Evolutionary conservation across 2,888 invertebrate genomes (phyloP).

Genomic region (Cylloceria caligata): DNA sequence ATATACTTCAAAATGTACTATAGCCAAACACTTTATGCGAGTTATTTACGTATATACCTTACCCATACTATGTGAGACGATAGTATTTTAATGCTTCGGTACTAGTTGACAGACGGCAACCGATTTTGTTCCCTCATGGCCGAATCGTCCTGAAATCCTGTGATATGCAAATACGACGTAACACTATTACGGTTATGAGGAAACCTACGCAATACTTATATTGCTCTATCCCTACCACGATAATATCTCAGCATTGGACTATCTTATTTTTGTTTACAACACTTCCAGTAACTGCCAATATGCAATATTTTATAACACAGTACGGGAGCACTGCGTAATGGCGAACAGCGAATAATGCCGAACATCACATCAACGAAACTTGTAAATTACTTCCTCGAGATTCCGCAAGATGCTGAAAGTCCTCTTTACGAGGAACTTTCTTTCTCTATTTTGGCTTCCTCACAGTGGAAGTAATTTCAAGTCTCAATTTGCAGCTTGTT

Average conservation of each 20-base stretch:
- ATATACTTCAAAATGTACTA: conserved; percentile 62
- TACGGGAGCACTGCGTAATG: no score
- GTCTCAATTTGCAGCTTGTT: no score
- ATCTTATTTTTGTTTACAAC: background rate
- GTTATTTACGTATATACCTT: conserved; percentile 34
- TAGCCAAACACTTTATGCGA: conserved; percentile 68
- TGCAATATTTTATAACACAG: background rate
- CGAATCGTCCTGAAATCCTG: conserved; percentile 33
- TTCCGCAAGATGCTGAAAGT: no score
- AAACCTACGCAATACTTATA: background rate
- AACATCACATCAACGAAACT: no score
- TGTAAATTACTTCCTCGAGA: no score
- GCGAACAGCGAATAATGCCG: no score
- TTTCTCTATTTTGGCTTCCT: no score
- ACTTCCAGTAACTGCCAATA: background rate
- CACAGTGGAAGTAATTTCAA: no score
- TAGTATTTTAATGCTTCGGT: conserved; percentile 20
- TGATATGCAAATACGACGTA: conserved; percentile 40
- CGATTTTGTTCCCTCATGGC: conserved; percentile 49
- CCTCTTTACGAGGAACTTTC: no score
- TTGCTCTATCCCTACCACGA: background rate
- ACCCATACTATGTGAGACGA: conserved; percentile 6
- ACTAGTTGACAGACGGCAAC: conserved; percentile 31
- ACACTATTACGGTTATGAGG: conserved; percentile 25
- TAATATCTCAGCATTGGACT: background rate